Base-by-base conservation (phyloP, 2,113 vertebrate species). In the Laticauda laticaudata region DNA sequence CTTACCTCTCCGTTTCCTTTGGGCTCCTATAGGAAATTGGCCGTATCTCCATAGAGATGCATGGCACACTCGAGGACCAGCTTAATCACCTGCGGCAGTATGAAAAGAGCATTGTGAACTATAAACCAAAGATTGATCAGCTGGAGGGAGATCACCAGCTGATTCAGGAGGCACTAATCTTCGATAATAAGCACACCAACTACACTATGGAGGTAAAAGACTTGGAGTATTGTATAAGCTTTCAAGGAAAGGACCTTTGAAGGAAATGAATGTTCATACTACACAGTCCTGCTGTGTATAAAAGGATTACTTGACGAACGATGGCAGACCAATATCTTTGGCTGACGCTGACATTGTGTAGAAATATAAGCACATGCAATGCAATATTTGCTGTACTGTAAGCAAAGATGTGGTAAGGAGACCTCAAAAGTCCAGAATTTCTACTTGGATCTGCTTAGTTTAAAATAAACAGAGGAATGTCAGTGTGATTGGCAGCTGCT, bases 121-220 rank as follows among this genome's bases (percentile, higher is more conserved):
- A 99, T 97, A 99, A 99, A 98, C 98, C 99, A 98, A 99, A 99
- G 98, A 99, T 99, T 21, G 99, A 99, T 97, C 99, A 99, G 98
- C 97, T 99, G 96, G 99, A 99, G 97, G 98, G 99, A 88, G 99
- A 99, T 97, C 99, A 99, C 97, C 99, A 99, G 95, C 98, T 98
- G 94, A 99, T 99, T 95, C 99, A 99, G 97, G 99, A 99, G 95
- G 99, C 99, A 12, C 99, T 99, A 87, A 99, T 99, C 96, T 99
- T 99, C 1, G 99, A 99, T 98, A 99, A 99, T 97, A 99, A 99
- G 97, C 99, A 99, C 97, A 99, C 99, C 97, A 99, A 99, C 97
- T 99, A 99, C 96, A 99, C 99, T 95, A 99, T 99, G 99, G 99
- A 99, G 99, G 99, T 99, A 97, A 96, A 91, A 91, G 86, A 20